Conservation (phyloP, 2,113 vertebrate species). For the Muntiacus reevesi region DNA sequence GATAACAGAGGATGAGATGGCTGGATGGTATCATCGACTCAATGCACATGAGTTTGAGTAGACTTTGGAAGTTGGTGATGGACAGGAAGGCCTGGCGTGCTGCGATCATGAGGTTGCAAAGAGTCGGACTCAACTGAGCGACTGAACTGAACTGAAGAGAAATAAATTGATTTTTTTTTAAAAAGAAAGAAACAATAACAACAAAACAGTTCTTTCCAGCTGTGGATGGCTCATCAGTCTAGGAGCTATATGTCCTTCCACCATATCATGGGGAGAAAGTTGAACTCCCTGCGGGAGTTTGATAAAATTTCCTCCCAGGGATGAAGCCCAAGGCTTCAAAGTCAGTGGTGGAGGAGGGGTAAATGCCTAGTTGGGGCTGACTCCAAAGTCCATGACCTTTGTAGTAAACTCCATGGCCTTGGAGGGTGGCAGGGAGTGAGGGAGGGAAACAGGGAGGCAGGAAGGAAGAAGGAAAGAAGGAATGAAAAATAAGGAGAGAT, state of each 20-base stretch:
- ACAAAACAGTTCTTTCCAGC: background rate
- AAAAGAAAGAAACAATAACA: background rate
- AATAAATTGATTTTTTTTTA: background rate
- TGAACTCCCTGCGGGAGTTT: background rate
- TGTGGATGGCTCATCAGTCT: background rate
- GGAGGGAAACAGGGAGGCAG: fast-evolving
- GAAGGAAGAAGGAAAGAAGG: too few relatives aligned
- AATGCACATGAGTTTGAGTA: too few relatives aligned
- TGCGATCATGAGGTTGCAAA: too few relatives aligned
- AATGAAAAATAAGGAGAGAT: background rate
- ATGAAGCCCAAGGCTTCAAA: background rate
- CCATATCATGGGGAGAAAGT: background rate
- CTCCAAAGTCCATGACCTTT: background rate
- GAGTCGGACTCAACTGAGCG: too few relatives aligned
- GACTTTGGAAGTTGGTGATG: too few relatives aligned
- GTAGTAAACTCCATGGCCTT: background rate
- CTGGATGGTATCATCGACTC: too few relatives aligned
- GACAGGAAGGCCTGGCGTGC: too few relatives aligned
- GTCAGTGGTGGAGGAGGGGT: background rate
- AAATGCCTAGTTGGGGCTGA: background rate
- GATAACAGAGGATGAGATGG: too few relatives aligned
- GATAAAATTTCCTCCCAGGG: background rate
- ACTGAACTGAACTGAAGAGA: background rate
- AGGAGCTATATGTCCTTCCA: background rate
- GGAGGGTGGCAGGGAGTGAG: too few relatives aligned